Percentiles rank a stretch among this genome's conserved stretches.
Evolutionary conservation across 2,113 vertebrate species (phyloP).

Genomic region (Myxocyprinus asiaticus): DNA sequence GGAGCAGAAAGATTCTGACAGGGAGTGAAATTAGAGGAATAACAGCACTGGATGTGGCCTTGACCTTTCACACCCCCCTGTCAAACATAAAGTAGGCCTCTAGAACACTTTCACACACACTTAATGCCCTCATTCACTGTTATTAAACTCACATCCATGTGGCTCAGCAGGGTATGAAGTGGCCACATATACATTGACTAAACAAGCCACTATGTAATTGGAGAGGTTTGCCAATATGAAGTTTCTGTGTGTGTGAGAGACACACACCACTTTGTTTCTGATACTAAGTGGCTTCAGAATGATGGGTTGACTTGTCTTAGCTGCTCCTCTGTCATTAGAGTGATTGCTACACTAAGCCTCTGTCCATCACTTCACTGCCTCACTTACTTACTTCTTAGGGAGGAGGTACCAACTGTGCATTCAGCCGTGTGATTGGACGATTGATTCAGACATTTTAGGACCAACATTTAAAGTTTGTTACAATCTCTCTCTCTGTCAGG

Average conservation of each 20-base stretch:
- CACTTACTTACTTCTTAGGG: too few relatives aligned
- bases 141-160: conserved; percentile 7
- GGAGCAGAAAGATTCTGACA: conserved; percentile 14
- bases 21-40: conserved; percentile 3
- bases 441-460: too few relatives aligned
- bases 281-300: too few relatives aligned
- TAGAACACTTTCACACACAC: conserved; percentile 6
- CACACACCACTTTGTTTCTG: too few relatives aligned
- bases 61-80: conserved; percentile 21
- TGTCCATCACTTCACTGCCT: too few relatives aligned
- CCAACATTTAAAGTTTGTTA: too few relatives aligned
- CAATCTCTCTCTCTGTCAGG: too few relatives aligned
- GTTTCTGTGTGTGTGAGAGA: neutral
- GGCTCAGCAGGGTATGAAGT: neutral
- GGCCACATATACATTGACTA: neutral
- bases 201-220: neutral
- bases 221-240: neutral
- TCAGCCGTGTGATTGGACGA: too few relatives aligned
- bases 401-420: too few relatives aligned
- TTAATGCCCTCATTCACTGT: conserved; percentile 11
- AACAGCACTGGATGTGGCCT: conserved; percentile 19
- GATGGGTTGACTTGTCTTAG: too few relatives aligned
- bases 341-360: too few relatives aligned
- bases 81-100: conserved; percentile 5
- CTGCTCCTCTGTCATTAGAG: too few relatives aligned